phyloP scores from a whole-genome alignment of 2,797 vertebrate species.

The Coracias cyanogaster region DNA sequence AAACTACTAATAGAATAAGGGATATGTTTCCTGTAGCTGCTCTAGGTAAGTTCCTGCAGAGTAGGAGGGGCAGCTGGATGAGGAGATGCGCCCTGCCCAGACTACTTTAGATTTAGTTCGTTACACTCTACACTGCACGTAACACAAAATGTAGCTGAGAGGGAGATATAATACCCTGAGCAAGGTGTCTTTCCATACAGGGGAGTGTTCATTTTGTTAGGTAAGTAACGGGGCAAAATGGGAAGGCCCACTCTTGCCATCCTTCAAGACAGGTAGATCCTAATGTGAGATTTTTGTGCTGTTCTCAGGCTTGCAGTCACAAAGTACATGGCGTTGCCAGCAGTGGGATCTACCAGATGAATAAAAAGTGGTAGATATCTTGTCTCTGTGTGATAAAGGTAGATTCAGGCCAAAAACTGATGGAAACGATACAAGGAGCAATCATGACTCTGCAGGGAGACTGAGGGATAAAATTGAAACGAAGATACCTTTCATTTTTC shows the following conservation, averaged over 20 bases:
- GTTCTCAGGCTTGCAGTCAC: not conserved
- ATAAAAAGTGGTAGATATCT: not conserved
- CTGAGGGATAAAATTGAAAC: not conserved
- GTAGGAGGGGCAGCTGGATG: not conserved
- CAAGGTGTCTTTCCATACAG: not conserved
- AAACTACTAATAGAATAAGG: not conserved
- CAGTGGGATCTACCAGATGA: not conserved
- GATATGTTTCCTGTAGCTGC: not conserved
- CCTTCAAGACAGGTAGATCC: not conserved
- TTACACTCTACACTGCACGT: not conserved
- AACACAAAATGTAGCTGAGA: not conserved
- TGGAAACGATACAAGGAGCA: not conserved
- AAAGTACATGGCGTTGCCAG: not conserved
- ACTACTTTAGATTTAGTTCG: not conserved
- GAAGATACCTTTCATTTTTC: not conserved
- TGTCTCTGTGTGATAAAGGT: not conserved
- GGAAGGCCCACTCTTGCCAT: not conserved
- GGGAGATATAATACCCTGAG: not conserved
- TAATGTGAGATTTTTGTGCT: not conserved
- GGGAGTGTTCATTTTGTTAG: not conserved
- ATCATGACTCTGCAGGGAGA: not conserved
- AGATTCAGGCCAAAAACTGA: not conserved
- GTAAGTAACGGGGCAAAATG: not conserved
- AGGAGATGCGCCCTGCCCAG: not conserved
- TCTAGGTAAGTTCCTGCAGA: not conserved